A percentile compares a stretch with the other conserved stretches of the same genome.
These are phyloP conservation scores for Silurus glanis DNA, from an alignment of 2,113 vertebrate species.

Conservation along the genomic window DNA sequence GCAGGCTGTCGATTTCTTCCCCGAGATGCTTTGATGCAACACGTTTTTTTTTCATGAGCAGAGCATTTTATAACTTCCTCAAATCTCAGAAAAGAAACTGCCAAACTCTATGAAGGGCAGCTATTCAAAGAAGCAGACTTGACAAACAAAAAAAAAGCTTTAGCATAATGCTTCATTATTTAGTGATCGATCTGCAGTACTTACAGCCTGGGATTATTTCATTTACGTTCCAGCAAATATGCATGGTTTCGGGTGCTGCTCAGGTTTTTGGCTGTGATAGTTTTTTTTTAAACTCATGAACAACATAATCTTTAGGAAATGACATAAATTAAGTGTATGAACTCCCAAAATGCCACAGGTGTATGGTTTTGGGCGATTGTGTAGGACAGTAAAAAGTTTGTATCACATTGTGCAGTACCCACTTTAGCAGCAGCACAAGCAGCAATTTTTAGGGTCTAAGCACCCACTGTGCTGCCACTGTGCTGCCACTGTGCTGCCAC, in stretches of 20 bases:
- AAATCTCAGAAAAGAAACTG: constrained; percentile 23
- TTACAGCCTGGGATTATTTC: not conserved
- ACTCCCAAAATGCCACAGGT: not conserved
- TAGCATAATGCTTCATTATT: not conserved
- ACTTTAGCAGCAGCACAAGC: too few species aligned
- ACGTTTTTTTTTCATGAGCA: not conserved
- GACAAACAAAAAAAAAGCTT: not conserved
- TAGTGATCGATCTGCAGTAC: not conserved
- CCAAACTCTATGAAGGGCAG: not conserved
- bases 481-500: too few species aligned
- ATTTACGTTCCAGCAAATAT: not conserved
- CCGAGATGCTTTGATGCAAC: not conserved
- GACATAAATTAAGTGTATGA: too few species aligned
- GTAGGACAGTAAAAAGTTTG: not conserved
- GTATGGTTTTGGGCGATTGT: not conserved
- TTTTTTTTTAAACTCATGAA: not conserved
- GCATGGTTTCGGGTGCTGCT: not conserved
- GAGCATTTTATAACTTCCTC: constrained; percentile 22
- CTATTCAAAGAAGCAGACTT: not conserved
- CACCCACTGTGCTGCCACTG: not conserved
- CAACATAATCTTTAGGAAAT: not conserved
- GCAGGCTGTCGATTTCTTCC: not conserved
- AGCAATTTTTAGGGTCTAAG: not conserved
- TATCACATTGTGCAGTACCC: not conserved
- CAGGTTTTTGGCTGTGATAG: not conserved